Evolutionary conservation across 2,888 invertebrate species (phyloP), one percentile per base, ranked within the genome.

Genomic region (Drosophila birchii): DNA sequence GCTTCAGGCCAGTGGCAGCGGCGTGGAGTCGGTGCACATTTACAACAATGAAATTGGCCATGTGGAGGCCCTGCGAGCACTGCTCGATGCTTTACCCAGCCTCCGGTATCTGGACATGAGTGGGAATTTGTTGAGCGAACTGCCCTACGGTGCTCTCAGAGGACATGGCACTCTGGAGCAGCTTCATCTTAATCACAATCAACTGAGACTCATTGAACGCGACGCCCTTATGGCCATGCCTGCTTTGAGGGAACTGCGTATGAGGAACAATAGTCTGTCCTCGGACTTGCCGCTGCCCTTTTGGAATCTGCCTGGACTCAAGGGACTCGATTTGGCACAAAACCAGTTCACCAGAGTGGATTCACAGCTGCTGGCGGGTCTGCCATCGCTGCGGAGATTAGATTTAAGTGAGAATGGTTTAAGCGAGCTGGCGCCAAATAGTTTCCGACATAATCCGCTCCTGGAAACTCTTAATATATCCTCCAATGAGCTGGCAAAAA

Each of bases 181-280:
- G 79, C 93, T 97, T 38, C 96, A 97, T 93, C 93, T 97, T 64
- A 96, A 97, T 89, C 95, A 95, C 91, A 98, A 98, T 87, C 94
- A 94, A 75, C 94, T 97, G 56, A 94, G 94, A 69, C 94, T 94
- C 56, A 95, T 97, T 63, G 96, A 96, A 82, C 93, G 95, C 43
- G 96, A 97, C 89, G 96, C 97, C 0, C 95, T 98, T 89, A 94
- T 95, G 90, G 96, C 96, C 18, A 96, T 98, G 95, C 96, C 96
- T 0, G 96, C 97, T 0, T 92, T 98, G 41, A 93, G 97, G 79
- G 97, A 97, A 89, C 93, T 98, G 39, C 94, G 97, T 81, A 93
- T 98, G 69, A 94, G 95, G 78, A 97, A 97, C 87, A 98, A 98
- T 90, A 97, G 97, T 3, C 92, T 98, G 34, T 94, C 95, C 1